These are phyloP conservation scores for Zoroaster sp. DNA, from an alignment of 53 echinoderm and acorn worm species.

Conservation along the genomic window DNA sequence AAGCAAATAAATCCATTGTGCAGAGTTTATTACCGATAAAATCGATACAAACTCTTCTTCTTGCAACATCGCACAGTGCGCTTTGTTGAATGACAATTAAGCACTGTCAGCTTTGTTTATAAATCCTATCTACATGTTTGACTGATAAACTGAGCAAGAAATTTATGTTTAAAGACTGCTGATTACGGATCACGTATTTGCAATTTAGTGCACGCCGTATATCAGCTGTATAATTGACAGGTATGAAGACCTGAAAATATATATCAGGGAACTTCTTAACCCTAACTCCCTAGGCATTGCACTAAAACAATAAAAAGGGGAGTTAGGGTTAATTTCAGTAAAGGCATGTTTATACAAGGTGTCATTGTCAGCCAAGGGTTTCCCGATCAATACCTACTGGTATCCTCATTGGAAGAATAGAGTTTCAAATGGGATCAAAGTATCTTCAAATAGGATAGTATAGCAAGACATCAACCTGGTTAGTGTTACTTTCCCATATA, in stretches of 20 bases:
- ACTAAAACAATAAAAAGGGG: background rate
- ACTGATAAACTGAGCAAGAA: background rate
- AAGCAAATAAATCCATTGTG: background rate
- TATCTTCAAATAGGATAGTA: too few species aligned
- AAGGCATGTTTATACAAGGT: too few species aligned
- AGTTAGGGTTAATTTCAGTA: background rate
- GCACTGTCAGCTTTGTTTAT: constrained; percentile 7
- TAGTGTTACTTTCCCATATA: too few species aligned
- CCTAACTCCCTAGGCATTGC: too few species aligned
- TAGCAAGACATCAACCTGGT: too few species aligned
- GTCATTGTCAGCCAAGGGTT: too few species aligned
- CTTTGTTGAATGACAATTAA: constrained; percentile 2
- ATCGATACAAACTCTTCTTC: background rate
- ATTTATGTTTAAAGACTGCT: background rate
- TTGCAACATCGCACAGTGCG: background rate
- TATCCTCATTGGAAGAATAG: too few species aligned
- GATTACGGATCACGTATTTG: background rate
- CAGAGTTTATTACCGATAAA: background rate
- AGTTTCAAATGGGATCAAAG: too few species aligned
- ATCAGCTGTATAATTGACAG: too few species aligned
- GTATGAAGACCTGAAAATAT: too few species aligned
- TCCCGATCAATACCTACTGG: too few species aligned
- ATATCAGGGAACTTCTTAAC: too few species aligned
- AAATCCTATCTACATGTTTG: background rate
- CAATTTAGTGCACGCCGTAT: background rate